Conservation (phyloP, 1,140 invertebrate genomes). For the Lepidurus packardi region DNA sequence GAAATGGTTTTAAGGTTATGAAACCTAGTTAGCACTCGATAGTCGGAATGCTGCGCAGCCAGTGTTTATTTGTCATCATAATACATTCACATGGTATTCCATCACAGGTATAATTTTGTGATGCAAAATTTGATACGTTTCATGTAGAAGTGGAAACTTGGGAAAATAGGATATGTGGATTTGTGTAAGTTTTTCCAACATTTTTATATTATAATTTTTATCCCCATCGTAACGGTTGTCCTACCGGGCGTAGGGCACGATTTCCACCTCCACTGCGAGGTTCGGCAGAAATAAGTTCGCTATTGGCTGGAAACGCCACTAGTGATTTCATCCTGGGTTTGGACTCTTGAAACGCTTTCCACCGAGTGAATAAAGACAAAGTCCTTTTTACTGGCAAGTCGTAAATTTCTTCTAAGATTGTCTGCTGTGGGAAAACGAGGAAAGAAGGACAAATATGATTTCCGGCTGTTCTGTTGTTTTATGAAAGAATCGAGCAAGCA, state of each 20-base stretch:
- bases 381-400: slow-evolving; percentile 30
- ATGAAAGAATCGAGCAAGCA: no score
- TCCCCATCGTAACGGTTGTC: slow-evolving; percentile 33
- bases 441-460: neutral
- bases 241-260: slow-evolving; percentile 29
- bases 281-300: slow-evolving; percentile 25
- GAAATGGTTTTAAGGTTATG: neutral
- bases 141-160: neutral
- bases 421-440: neutral
- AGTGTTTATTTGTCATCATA: slow-evolving; percentile 16
- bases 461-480: neutral
- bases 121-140: neutral
- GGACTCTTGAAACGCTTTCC: slow-evolving; percentile 27
- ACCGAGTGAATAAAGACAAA: slow-evolving; percentile 32
- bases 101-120: slow-evolving; percentile 12
- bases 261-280: slow-evolving; percentile 16
- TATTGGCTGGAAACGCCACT: slow-evolving; percentile 22
- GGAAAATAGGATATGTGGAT: neutral
- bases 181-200: neutral
- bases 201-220: neutral
- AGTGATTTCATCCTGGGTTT: slow-evolving; percentile 28
- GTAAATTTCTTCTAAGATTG: neutral
- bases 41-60: slow-evolving; percentile 11
- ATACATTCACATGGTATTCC: slow-evolving; percentile 16
- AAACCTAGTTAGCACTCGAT: neutral